Base-by-base conservation (phyloP, 2,888 invertebrate species). In the Saturnia pavonia region DNA sequence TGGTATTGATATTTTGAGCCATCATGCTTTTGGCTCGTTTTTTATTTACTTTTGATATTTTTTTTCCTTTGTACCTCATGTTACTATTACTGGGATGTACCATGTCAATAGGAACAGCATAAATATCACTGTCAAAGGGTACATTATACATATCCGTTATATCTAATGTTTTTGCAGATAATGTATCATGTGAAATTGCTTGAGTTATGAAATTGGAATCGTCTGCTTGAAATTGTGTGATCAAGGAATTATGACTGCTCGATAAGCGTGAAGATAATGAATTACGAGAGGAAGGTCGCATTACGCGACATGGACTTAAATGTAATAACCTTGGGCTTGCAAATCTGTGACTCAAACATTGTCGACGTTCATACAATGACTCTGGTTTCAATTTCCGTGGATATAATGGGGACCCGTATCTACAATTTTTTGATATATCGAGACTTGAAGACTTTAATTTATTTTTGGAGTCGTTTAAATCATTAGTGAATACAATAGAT, bases 141-240 rank as follows among this genome's bases (percentile, higher is more conserved):
- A 97, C 97, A 91, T 97, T 97, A 87, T 97, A 97, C 94, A 97
- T 96, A 87, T 97, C 97, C 54, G 96, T 96, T 73, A 97, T 97
- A 83, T 97, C 96, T 74, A 96, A 95, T n/a, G 96, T 95, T 74
- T 96, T 95, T 7, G 90, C 83, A 14, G 95, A 94, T 54, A 97
- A 92, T 2, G 97, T 96, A 83, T 97, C 97, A 83, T 97, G 97
- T 0, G 97, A 97, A 94, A 97, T 97, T 48, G 97, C 97, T 84
- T 97, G 97, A 0, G 97, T 97, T 76, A 97, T 97, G 85, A 97
- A 97, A 83, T 96, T 97, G 27, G 97, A 97, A 86, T 97, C 97
- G 82, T 97, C 97, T 1, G 95, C 96, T 89, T 96, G 96, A 81
- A 97, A 96, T 73, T 96, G 95, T 27, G 95, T 95, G 75, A 96